These are phyloP conservation scores for Drosophila melanocephala DNA, from an alignment of 2,888 invertebrate species.

Conservation along the genomic window DNA sequence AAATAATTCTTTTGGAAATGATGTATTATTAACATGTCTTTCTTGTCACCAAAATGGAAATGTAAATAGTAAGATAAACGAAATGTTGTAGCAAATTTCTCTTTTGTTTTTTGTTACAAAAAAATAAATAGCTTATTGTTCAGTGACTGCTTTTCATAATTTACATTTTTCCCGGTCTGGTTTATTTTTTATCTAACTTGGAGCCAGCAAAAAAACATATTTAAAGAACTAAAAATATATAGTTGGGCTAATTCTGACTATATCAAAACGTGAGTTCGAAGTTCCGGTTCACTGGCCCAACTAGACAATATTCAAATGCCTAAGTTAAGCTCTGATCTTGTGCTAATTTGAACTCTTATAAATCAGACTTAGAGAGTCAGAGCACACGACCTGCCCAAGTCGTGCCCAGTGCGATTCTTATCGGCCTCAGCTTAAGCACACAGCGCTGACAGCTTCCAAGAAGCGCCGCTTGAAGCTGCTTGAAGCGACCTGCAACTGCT, in stretches of 20 bases:
- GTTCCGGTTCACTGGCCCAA: background rate
- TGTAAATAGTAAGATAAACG: background rate
- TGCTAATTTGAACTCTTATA: conserved; percentile 48
- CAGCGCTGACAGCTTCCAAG: conserved; percentile 56
- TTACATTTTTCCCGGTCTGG: background rate
- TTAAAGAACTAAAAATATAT: background rate
- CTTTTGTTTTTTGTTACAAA: background rate
- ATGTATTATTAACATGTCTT: background rate
- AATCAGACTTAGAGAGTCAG: conserved; percentile 43
- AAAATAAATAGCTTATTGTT: background rate
- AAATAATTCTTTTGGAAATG: too few species aligned
- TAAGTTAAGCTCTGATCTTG: conserved; percentile 16
- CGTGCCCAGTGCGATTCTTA: conserved; percentile 44
- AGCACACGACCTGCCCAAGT: conserved; percentile 15
- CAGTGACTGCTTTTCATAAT: background rate
- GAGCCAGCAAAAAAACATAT: background rate
- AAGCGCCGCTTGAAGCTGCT: conserved; percentile 33
- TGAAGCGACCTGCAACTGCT: conserved; percentile 35
- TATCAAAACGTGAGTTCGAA: background rate
- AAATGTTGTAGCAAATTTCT: background rate
- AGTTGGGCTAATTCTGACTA: background rate
- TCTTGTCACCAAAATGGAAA: background rate
- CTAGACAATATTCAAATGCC: conserved; percentile 32
- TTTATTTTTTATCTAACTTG: background rate
- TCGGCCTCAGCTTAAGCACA: conserved; percentile 21